Conservation (phyloP, 2,113 vertebrate species). For the Ranitomeya variabilis region DNA sequence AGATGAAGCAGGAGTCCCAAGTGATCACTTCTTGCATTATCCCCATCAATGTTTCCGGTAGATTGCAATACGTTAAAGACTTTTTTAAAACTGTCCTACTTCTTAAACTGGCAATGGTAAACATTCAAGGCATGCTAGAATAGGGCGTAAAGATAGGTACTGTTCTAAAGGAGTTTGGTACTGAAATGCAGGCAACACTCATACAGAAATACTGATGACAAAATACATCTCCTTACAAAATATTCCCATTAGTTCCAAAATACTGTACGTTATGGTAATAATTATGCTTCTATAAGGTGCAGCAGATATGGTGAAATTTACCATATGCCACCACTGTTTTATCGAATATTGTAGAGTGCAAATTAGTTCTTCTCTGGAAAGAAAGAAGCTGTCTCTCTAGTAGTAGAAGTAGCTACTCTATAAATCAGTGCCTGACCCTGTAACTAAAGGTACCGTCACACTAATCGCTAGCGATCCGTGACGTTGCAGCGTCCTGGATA, state of each 20-base stretch:
- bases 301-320: neutral
- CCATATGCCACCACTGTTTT: too few species aligned
- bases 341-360: too few species aligned
- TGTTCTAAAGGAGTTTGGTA: too few species aligned
- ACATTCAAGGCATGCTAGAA: neutral
- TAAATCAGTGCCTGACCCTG: too few species aligned
- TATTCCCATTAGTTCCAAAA: neutral
- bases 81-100: neutral
- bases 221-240: neutral
- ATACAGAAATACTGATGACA: neutral
- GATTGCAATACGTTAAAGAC: conserved; percentile 56
- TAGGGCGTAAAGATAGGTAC: too few species aligned
- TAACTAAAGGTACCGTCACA: too few species aligned
- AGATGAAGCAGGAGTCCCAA: conserved; percentile 93
- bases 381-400: too few species aligned
- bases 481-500: too few species aligned
- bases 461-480: too few species aligned
- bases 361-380: too few species aligned
- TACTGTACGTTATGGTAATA: neutral
- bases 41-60: conserved; percentile 99
- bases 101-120: neutral
- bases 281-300: neutral
- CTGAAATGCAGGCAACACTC: neutral
- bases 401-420: too few species aligned
- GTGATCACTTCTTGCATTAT: conserved; percentile 94